These are phyloP conservation scores for Bos taurus DNA, from an alignment of 2,113 vertebrate species.

Conservation along the genomic window ARS-UCD2.0 NC_037330.1:59940501-59941000, in stretches of 20 bases:
- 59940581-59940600: neutral
- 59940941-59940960: neutral
- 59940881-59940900: neutral
- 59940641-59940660: slow-evolving; percentile 12
- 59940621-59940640: neutral
- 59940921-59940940: neutral
- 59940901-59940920: neutral
- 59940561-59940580: neutral
- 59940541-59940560: neutral
- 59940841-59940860: slow-evolving; percentile 8
- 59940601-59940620: neutral
- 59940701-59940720: neutral
- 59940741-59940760: neutral
- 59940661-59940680: neutral
- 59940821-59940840: slow-evolving; percentile 2
- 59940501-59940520: neutral
- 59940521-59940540: neutral
- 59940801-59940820: neutral
- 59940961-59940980: neutral
- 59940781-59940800: neutral
- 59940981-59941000: neutral
- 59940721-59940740: neutral
- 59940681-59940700: neutral
- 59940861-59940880: neutral
- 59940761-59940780: neutral